Conservation (phyloP, 2,797 vertebrate species). For the Peromyscus nudipes region DNA sequence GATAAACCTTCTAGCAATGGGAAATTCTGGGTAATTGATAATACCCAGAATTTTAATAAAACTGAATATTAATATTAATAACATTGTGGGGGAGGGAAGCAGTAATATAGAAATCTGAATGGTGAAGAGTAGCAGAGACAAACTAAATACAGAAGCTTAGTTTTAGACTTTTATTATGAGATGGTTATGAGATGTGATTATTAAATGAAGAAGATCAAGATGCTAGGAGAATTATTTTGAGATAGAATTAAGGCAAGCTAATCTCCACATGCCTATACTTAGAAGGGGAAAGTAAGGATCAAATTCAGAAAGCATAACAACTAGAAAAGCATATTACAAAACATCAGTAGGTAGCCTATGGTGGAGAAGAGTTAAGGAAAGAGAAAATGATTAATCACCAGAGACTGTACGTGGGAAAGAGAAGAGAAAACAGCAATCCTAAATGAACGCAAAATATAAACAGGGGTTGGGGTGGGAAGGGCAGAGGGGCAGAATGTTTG, state of each 20-base stretch:
- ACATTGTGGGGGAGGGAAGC: background rate
- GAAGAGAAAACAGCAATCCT: background rate
- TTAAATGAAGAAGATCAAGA: background rate
- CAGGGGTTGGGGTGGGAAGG: background rate
- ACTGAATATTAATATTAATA: background rate
- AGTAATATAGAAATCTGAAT: background rate
- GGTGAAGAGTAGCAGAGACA: background rate
- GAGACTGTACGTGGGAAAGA: background rate
- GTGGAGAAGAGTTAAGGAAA: background rate
- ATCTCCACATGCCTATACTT: background rate
- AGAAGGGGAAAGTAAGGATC: background rate
- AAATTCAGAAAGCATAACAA: background rate
- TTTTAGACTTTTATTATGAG: background rate
- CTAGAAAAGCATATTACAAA: background rate
- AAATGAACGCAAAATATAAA: background rate
- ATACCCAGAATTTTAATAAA: background rate
- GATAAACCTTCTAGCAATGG: too few relatives aligned
- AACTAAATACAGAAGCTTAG: too few relatives aligned
- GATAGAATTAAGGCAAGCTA: background rate
- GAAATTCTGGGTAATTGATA: too few relatives aligned
- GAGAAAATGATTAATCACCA: background rate
- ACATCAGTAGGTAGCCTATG: background rate
- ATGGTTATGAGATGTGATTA: background rate
- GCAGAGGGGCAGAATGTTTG: background rate
- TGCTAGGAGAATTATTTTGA: background rate